Percentiles rank a stretch among this genome's conserved stretches.
Evolutionary conservation across 2,797 vertebrate species (phyloP).

Genomic region (Chelon labrosus): DNA sequence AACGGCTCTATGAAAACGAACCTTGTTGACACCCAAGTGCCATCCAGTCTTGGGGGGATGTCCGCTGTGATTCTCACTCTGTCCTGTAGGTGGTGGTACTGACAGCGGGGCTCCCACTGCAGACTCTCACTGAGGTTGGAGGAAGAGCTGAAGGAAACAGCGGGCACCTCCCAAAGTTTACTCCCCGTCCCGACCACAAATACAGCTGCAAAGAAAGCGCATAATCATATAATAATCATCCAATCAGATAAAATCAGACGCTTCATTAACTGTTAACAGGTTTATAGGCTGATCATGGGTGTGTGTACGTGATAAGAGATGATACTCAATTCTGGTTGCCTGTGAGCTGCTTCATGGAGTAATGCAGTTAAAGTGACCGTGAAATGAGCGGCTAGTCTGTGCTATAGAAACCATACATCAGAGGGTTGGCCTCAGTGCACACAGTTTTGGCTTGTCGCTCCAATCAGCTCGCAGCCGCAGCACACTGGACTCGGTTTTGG

Average conservation of each 20-base stretch:
- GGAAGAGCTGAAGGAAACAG: slow-evolving; percentile 61
- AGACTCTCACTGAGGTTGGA: slow-evolving; percentile 65
- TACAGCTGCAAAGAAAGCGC: slow-evolving; percentile 64
- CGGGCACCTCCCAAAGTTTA: slow-evolving; percentile 84
- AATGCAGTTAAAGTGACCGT: slow-evolving; percentile 61
- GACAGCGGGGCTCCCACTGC: slow-evolving; percentile 87
- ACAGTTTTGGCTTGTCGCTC: slow-evolving; percentile 69
- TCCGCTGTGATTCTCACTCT: slow-evolving; percentile 79
- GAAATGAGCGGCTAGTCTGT: slow-evolving; percentile 61
- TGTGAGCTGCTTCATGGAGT: slow-evolving; percentile 52
- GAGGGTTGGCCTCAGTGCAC: slow-evolving; percentile 47
- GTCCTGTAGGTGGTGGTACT: slow-evolving; percentile 85
- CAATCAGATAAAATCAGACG: slow-evolving; percentile 39
- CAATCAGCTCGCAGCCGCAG: slow-evolving; percentile 62
- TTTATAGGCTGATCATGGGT: slow-evolving; percentile 24
- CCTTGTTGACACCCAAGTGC: slow-evolving; percentile 93
- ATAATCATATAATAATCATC: slow-evolving; percentile 31
- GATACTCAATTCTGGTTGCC: slow-evolving; percentile 49
- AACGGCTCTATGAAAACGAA: slow-evolving; percentile 46
- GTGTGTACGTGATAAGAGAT: slow-evolving; percentile 17
- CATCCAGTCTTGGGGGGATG: slow-evolving; percentile 87
- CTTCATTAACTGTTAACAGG: slow-evolving; percentile 21
- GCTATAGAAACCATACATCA: slow-evolving; percentile 59
- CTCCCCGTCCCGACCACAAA: slow-evolving; percentile 78
- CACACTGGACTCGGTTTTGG: slow-evolving; percentile 19